These are phyloP conservation scores for Oceanodroma tethys DNA, from an alignment of 2,113 vertebrate species.

Conservation along the genomic window DNA sequence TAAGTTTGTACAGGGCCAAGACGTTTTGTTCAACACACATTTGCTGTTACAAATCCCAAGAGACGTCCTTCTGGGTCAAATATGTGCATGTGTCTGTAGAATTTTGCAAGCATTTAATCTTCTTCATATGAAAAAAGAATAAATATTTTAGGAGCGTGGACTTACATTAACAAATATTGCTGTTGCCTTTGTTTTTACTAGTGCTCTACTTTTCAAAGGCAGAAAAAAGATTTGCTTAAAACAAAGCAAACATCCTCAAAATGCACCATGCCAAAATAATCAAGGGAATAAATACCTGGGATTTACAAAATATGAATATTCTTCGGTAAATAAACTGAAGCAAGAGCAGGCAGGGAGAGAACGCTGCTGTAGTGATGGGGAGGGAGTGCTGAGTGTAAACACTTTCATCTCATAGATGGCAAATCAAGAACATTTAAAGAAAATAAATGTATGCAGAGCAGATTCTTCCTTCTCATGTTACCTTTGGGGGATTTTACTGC, in stretches of 20 bases:
- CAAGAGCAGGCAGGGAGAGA: not conserved
- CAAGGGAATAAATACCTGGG: slow-evolving; percentile 66
- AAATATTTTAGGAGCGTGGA: slow-evolving; percentile 74
- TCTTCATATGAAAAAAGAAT: slow-evolving; percentile 71
- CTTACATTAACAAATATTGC: slow-evolving; percentile 68
- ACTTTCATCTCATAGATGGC: slow-evolving; percentile 12
- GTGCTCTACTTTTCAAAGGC: slow-evolving; percentile 64
- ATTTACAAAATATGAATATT: slow-evolving; percentile 74
- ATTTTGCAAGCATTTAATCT: slow-evolving; percentile 73
- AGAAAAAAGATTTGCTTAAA: slow-evolving; percentile 68
- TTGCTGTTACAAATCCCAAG: slow-evolving; percentile 75
- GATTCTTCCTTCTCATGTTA: slow-evolving; percentile 30
- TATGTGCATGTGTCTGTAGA: slow-evolving; percentile 68
- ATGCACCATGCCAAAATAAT: slow-evolving; percentile 69
- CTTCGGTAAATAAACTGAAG: slow-evolving; percentile 48
- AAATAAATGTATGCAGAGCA: slow-evolving; percentile 56
- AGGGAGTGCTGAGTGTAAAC: not conserved
- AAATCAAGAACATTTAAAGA: slow-evolving; percentile 50
- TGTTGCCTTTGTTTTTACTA: slow-evolving; percentile 72
- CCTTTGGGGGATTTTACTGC: slow-evolving; percentile 42
- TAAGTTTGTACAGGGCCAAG: slow-evolving; percentile 69
- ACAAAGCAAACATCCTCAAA: slow-evolving; percentile 76
- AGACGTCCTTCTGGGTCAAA: slow-evolving; percentile 68
- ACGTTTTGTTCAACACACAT: slow-evolving; percentile 75
- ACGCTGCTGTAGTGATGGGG: not conserved